Evolutionary conservation across 2,888 invertebrate species (phyloP), one percentile per base, ranked within the genome.

Genomic region (Saturnia japonica): DNA sequence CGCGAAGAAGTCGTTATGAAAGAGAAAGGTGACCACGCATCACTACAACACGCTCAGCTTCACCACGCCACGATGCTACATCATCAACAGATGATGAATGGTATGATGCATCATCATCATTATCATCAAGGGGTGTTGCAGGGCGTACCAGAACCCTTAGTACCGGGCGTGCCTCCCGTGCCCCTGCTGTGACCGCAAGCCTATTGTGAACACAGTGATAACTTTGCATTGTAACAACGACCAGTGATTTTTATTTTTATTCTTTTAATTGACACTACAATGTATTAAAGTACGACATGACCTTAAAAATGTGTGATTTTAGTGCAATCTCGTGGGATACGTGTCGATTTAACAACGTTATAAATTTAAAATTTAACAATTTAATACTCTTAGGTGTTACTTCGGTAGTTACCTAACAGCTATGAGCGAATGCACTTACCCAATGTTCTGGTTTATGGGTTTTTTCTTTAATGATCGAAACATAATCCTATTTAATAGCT

Each of bases 1-100:
- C 96, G 96, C 62, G 96, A 96, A 76, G 97, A 97, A 80, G 95
- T 95, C 16, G 92, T 94, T 43, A 94, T 95, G 90, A 95, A 95
- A 76, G 95, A 95, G 76, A 95, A 95, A 74, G 94, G 94, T 1
- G 93, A 92, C 71, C 94, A 94, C 76, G 91, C 94, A 45, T 93
- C 94, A 12, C 80, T 94, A 16, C 94, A 94, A 73, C 93, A 94
- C 79, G 93, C 93, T 64, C 94, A 94, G 76, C 81, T 94, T n/a
- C 94, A 94, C 75, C 94, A 94, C 82, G 91, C 94, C 16, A 94
- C 94, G 16, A 93, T 94, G 89, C 82, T 94, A n/a, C 94, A 94
- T 74, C 93, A 93, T 78, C 94, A 94, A 78, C 94, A 94, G 81
- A 91, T 94, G 93, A 94, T 94, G 94, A 94, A 91, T 77, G 93